Base-by-base conservation (phyloP, 2,888 invertebrate genomes). In the Drosophila vallismaia region DNA sequence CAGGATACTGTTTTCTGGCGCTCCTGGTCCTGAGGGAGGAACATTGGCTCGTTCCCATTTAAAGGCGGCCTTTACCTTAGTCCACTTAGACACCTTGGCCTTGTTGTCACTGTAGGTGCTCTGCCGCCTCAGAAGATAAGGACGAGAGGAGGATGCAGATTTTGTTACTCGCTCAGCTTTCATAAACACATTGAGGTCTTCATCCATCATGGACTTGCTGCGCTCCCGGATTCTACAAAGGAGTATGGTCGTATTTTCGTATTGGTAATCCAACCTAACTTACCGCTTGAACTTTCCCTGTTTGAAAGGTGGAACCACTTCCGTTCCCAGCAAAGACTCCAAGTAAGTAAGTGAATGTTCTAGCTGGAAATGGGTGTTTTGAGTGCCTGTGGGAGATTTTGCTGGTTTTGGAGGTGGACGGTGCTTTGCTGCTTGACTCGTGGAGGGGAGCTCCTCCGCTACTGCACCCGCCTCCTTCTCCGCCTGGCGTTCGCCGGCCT, bases 21-120 rank as follows among this genome's bases (percentile, higher is more conserved):
- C 92, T 89, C 76, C 83, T 24, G 92, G 26, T n/a, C 64, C 67
- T 2, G 70, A 42, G 33, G 89, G 88, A 12, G 90, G 89, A 91
- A 92, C 92, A 74, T 94, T 94, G 0, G 96, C 96, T 78, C 95
- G 95, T 88, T 96, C 96, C 96, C 96, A 96, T 80, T 95, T 96
- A 84, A 97, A 96, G 10, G 97, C 97, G 48, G 96, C 96, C 91
- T 97, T 97, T 8, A 97, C 97, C 92, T 95, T 95, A 0, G 96
- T 96, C 97, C 97, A 97, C 89, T 97, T 97, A 0, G 97, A 96
- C 0, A 92, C 91, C 69, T 92, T 92, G 4, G 91, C 89, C 71
- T 92, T 92, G 59, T 88, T 89, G 70, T 91, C 91, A 42, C 88
- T 88, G 59, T 90, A 91, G 8, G 91, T 91, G 79, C 91, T 91